Base-by-base conservation (phyloP, 2,113 vertebrate genomes). In the Haemorhous mexicanus region DNA sequence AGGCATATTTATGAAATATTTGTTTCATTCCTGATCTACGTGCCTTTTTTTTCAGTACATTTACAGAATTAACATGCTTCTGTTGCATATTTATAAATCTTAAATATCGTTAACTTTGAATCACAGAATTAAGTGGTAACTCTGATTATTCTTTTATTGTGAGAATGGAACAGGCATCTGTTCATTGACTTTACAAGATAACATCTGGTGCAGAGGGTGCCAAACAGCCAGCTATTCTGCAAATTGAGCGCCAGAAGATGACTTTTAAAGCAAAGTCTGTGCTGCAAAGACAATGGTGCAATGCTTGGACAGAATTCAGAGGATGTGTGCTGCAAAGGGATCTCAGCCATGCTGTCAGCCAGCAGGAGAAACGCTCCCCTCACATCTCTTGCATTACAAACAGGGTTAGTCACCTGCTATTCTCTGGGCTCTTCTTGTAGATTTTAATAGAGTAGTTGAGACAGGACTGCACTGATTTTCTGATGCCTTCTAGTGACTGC, bases 41-140 rank as follows among this genome's bases (percentile, higher is more conserved):
- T 80, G 72, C 50, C 61, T 39, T 73, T 89, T 80, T 80, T 74
- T 73, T 62, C 4, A 62, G 47, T 50, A 43, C 39, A 53, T 70
- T 74, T 68, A 70, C 1, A 1, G 28, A 92, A 92, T 90, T 88
- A 90, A 49, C 62, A 55, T 61, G 24, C 18, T 93, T 92, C 76
- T 88, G 64, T 80, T 90, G 64, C 84, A 69, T 94, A 96, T 94
- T 96, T 92, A 90, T 92, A 81, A 61, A 77, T 81, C 26, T 80
- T 95, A 90, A 92, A 70, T 78, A 53, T 72, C 16, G 23, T 93
- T 90, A 96, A 94, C 88, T 96, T 93, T 0, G 0, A 90, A 70
- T 90, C 90, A 84, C 55, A 77, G 64, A 88, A 96, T 95, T 95
- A 94, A 89, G 59, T 67, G 69, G 44, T 90, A 73, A 74, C 39